phyloP scores from a whole-genome alignment of 1,140 invertebrate species.

The Danaus plexippus region DNA sequence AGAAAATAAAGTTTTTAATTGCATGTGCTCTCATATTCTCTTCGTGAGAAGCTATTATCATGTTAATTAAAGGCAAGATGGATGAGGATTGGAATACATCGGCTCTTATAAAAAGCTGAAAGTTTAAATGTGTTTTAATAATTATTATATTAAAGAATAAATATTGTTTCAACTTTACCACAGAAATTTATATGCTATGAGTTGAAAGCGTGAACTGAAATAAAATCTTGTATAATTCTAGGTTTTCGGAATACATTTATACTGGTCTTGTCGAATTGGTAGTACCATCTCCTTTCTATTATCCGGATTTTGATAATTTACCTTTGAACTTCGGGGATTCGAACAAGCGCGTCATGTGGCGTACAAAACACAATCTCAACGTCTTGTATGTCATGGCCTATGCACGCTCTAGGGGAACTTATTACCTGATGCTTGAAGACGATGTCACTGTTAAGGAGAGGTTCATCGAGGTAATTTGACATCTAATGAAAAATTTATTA shows the following conservation, averaged over 20 bases:
- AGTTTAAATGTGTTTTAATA: too few species aligned
- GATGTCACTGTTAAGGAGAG: slow-evolving; percentile 92
- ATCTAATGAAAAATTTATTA: not conserved
- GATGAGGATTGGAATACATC: too few species aligned
- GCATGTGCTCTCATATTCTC: too few species aligned
- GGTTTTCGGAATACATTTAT: slow-evolving; percentile 83
- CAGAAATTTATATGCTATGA: too few species aligned
- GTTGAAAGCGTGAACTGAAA: too few species aligned
- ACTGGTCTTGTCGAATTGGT: slow-evolving; percentile 92
- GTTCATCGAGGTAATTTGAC: slow-evolving; percentile 77
- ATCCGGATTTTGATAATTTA: slow-evolving; percentile 88
- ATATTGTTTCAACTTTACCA: too few species aligned
- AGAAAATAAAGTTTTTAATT: too few species aligned
- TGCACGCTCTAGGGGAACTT: slow-evolving; percentile 84
- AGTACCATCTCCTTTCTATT: slow-evolving; percentile 87
- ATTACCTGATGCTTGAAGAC: slow-evolving; percentile 94
- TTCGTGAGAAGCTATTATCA: too few species aligned
- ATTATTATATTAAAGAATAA: too few species aligned
- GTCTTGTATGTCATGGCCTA: slow-evolving; percentile 98
- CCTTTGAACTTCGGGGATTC: slow-evolving; percentile 89
- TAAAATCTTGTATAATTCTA: slow-evolving; percentile 35
- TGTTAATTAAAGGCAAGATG: too few species aligned
- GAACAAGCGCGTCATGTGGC: slow-evolving; percentile 90
- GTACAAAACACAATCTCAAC: slow-evolving; percentile 97
- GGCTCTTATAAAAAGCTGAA: too few species aligned